Evolutionary conservation across 2,888 invertebrate species (phyloP), one percentile per base, ranked within the genome.

Genomic region (Arenicola marina): DNA sequence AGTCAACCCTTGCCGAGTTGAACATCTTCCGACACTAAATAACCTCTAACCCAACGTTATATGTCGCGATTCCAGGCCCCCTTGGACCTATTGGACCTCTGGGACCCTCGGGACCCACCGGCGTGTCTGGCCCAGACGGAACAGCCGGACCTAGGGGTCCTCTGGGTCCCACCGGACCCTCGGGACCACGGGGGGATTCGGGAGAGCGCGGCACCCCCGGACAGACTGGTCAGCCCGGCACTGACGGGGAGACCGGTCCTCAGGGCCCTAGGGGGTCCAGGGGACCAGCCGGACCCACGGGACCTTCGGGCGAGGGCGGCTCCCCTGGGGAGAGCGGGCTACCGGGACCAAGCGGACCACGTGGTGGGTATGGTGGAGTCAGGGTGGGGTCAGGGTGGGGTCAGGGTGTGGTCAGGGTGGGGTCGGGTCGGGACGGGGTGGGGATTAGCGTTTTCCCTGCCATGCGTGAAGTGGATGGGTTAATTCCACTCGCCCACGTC

Each of bases 71-170:
- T 18, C 11, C 89, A 56, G 94, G 94, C 1, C 92, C 93, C 84
- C 86, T 91, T 26, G 94, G 93, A 2, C 86, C 92, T 21, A 92
- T 92, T 29, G 94, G 94, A 1, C 92, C 92, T 76, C 91, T 92
- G 4, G 94, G 94, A 33, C 38, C 38, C n/a, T n/a, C n/a, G n/a
- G n/a, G n/a, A n/a, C n/a, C n/a, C n/a, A n/a, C n/a, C n/a, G n/a
- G n/a, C n/a, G n/a, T n/a, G n/a, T n/a, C n/a, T 38, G 38, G 38
- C 18, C 11, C 11, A 38, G 18, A 18, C 11, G 38, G 38, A 11
- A 11, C 38, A 11, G 38, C 38, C 18, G 38, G 48, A n/a, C 48
- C 48, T n/a, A 24, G 18, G 11, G 48, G 48, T n/a, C 48, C 48
- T 48, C 18, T 11, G 11, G 48, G 48, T 24, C 18, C 11, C 15